Conservation (phyloP, 2,113 vertebrate genomes). For the Apodemus speciosus region DNA sequence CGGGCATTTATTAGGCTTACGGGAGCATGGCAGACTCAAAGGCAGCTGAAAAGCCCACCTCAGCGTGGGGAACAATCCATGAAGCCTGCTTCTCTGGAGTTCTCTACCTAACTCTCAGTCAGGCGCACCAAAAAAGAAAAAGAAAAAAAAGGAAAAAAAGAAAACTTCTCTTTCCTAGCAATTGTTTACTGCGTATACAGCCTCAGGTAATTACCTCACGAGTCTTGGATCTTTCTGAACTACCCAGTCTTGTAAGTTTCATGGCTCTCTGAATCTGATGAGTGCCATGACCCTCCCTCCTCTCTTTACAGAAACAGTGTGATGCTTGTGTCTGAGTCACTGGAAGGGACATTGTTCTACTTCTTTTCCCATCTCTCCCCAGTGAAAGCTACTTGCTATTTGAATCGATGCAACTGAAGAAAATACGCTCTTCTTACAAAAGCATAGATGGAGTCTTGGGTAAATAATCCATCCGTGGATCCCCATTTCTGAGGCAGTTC, state of each 20-base stretch:
- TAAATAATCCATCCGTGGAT: background rate
- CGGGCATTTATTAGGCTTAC: background rate
- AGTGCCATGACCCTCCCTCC: background rate
- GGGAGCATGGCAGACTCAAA: background rate
- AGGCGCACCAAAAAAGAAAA: background rate
- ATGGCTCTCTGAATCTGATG: background rate
- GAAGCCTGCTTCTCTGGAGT: background rate
- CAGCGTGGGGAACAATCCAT: background rate
- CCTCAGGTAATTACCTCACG: too few species aligned
- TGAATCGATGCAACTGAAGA: background rate
- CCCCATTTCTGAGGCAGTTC: background rate
- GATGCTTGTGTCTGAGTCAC: background rate
- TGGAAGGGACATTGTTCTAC: background rate
- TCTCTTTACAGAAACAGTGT: background rate
- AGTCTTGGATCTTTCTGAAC: background rate
- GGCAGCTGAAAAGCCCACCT: background rate
- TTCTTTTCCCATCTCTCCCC: background rate
- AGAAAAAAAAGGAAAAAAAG: background rate
- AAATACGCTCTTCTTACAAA: constrained; percentile 50
- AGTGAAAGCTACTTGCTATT: background rate
- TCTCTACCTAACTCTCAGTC: background rate
- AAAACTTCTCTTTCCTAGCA: background rate
- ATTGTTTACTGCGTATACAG: background rate
- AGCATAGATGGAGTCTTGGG: background rate
- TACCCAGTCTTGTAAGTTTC: background rate